phyloP scores from a whole-genome alignment of 1,140 invertebrate genomes.

The Leptinotarsa defecta region DNA sequence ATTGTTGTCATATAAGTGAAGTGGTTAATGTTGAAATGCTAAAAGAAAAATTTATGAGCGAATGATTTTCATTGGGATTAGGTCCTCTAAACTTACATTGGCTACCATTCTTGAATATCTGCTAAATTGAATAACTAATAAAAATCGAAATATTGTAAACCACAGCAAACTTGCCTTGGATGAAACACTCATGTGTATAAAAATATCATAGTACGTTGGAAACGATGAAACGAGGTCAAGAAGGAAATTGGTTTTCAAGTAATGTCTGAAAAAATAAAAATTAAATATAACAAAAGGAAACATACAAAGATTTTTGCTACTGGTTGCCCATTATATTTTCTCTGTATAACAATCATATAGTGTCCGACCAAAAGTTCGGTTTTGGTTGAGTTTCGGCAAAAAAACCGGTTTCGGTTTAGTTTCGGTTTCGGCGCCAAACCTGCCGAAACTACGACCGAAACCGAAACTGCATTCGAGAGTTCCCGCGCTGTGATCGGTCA shows the following conservation, averaged over 20 bases:
- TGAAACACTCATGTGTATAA: slow-evolving; percentile 9
- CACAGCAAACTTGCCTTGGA: slow-evolving; percentile 18
- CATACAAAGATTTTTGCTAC: too few relatives aligned
- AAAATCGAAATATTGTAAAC: slow-evolving; percentile 37
- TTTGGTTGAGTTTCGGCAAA: too few relatives aligned
- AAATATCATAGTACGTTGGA: slow-evolving; percentile 33
- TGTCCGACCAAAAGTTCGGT: too few relatives aligned
- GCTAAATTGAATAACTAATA: slow-evolving; percentile 41
- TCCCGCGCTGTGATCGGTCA: too few relatives aligned
- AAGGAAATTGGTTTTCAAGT: slow-evolving; percentile 41
- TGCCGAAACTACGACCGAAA: too few relatives aligned
- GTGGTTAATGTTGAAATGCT: slow-evolving; percentile 39
- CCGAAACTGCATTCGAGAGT: too few relatives aligned
- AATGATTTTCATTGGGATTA: background rate
- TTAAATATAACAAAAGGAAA: too few relatives aligned
- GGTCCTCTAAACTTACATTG: slow-evolving; percentile 33
- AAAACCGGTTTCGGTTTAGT: too few relatives aligned
- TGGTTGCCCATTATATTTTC: too few relatives aligned
- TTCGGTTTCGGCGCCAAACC: too few relatives aligned
- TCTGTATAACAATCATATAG: too few relatives aligned
- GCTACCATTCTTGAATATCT: slow-evolving; percentile 41
- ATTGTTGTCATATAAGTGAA: slow-evolving; percentile 40
- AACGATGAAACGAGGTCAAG: slow-evolving; percentile 42
- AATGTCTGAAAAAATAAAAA: slow-evolving; percentile 40
- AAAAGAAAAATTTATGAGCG: slow-evolving; percentile 29